Evolutionary conservation across 2,113 vertebrate genomes (phyloP).

Genomic region (Paraplagusia blochii): DNA sequence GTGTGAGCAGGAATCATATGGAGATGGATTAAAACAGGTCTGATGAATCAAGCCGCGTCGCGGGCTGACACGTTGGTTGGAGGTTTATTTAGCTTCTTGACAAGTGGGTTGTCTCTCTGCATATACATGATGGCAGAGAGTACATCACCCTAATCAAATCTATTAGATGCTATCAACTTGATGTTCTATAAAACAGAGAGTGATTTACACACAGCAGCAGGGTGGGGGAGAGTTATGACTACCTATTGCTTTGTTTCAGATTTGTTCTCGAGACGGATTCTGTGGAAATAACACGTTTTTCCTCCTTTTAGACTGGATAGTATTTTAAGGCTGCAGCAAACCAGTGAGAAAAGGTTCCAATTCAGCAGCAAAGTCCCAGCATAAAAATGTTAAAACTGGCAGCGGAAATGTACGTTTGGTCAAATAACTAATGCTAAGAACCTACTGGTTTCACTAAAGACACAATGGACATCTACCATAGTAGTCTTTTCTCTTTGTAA

Average conservation of each 20-base stretch:
- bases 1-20: conserved; percentile 81
- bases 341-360: no score
- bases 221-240: not conserved
- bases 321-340: not conserved
- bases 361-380: no score
- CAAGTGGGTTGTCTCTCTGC: conserved; percentile 70
- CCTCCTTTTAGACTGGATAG: not conserved
- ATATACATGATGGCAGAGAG: conserved; percentile 36
- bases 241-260: not conserved
- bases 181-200: conserved; percentile 26
- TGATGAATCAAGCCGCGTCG: conserved; percentile 78
- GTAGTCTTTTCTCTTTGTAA: no score
- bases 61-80: conserved; percentile 74
- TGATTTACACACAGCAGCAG: conserved; percentile 8
- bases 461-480: no score
- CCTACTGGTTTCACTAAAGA: no score
- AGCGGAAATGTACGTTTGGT: no score
- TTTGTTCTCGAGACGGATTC: conserved; percentile 3
- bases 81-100: conserved; percentile 89
- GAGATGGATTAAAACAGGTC: conserved; percentile 95
- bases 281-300: not conserved
- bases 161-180: conserved; percentile 35
- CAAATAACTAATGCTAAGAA: no score
- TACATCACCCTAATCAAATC: conserved; percentile 36
- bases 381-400: no score